Base-by-base conservation (phyloP, 2,113 vertebrate genomes). In the Piprites chloris region DNA sequence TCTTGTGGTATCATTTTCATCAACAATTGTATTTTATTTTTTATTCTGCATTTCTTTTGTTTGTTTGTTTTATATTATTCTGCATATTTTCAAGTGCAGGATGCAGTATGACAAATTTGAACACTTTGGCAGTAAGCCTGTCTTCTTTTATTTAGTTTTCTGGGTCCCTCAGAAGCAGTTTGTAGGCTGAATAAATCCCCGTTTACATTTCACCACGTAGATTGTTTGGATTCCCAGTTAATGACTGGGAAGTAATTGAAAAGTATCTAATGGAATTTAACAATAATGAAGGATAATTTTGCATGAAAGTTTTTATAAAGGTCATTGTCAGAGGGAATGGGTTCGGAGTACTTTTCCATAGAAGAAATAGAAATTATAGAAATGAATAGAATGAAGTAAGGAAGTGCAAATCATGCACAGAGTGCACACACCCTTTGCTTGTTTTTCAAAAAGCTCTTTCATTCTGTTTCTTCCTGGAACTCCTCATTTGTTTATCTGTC, bases 151-250 rank as follows among this genome's bases (percentile, higher is more conserved):
- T 35, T 82, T 46, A 50, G 20, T 11, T 77, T 86, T 71, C 63
- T 42, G 12, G 67, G 50, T 19, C 46, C 49, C 21, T 77, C 32
- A 50, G 27, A 77, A 86, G 33, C 18, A 71, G 23, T 15, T 63
- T n/a, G 4, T 12, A 8, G 22, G 22, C 26, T 76, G 49, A 90
- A 93, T 85, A 94, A 92, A 85, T 58, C 15, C n/a, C 41, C 61
- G 9, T 77, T 89, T 90, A 58, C 9, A 59, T 81, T 90, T 92
- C 71, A 47, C 39, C 27, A 50, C 7, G 47, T 35, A 86, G 39
- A 74, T 67, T 97, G 82, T 93, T 97, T 96, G 62, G 71, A 96
- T 86, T 89, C 82, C 89, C 27, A 93, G 93, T 83, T 95, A 96
- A 73, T 84, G 89, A 69, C 78, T 92, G 44, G 67, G 41, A 96